Base-by-base conservation (phyloP, 2,888 invertebrate species). In the Acronicta leporina region DNA sequence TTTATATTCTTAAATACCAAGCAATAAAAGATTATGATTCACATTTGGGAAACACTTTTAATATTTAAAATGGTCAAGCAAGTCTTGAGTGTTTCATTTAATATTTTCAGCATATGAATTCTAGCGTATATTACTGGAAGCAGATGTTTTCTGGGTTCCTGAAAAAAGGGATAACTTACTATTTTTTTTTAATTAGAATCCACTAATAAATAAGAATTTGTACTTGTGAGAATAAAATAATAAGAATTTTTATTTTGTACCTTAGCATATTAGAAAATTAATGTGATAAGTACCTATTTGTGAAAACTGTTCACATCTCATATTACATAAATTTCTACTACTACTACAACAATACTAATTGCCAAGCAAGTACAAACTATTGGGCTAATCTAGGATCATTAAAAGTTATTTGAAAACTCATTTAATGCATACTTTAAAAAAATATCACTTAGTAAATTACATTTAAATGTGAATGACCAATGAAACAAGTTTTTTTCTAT, bases 21-120 rank as follows among this genome's bases (percentile, higher is more conserved):
- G 46, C 47, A 78, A 78, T 74, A 78, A 81, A 84, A 82, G 61
- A 70, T 58, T 49, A 50, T 59, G 60, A 64, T 69, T 94, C 91
- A 97, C 96, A 97, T 97, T 88, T 95, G 95, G 42, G 95, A 92
- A 70, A 97, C 95, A 75, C 97, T 96, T 87, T 95, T 93, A 82
- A 97, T 96, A 79, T 95, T 95, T 62, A 97, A 92, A 80, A 97
- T 87, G 54, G 85, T 85, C 44, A 97, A 87, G 50, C 95, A 94
- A 76, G 95, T 95, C 81, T 96, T 96, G 51, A 97, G 92, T 45
- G 97, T 95, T 73, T 95, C 91, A 66, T 96, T 95, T 33, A 97
- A 82, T 38, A 96, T 95, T 84, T 92, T 95, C 35, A 97, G 82
- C 81, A 97, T 93, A 83, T 96, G 96, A 44, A 97, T 95, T 73